These are phyloP conservation scores for Porites divaricata DNA, from an alignment of 92 coral and sea anemone genomes.

Conservation along the genomic window DNA sequence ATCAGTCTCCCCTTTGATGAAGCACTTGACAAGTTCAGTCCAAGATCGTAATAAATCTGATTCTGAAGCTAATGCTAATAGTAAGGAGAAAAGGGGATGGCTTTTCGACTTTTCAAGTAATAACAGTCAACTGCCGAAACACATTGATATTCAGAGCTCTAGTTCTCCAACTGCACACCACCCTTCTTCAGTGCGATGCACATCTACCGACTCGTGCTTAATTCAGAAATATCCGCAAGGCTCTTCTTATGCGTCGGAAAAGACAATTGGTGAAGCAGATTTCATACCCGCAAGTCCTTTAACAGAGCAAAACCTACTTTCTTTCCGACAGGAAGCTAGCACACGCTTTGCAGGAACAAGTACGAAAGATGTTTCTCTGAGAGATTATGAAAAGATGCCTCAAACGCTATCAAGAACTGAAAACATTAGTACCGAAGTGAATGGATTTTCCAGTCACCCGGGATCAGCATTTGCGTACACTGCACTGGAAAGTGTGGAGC, in stretches of 20 bases:
- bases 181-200: neutral
- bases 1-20: conserved; percentile 31
- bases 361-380: neutral
- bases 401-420: neutral
- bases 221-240: neutral
- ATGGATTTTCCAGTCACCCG: conserved; percentile 24
- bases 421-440: neutral
- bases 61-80: neutral
- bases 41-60: neutral
- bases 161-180: neutral
- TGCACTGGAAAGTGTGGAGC: neutral
- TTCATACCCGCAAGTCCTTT: neutral
- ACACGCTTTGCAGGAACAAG: neutral
- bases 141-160: neutral
- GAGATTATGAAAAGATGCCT: neutral
- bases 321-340: neutral
- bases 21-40: neutral
- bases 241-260: neutral
- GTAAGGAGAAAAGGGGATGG: neutral
- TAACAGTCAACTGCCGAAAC: neutral
- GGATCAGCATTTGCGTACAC: conserved; percentile 36
- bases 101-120: neutral
- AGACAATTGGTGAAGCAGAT: neutral
- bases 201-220: neutral
- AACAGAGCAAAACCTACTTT: neutral